These are phyloP conservation scores for Alethe castanea DNA, from an alignment of 2,113 vertebrate species.

Conservation along the genomic window DNA sequence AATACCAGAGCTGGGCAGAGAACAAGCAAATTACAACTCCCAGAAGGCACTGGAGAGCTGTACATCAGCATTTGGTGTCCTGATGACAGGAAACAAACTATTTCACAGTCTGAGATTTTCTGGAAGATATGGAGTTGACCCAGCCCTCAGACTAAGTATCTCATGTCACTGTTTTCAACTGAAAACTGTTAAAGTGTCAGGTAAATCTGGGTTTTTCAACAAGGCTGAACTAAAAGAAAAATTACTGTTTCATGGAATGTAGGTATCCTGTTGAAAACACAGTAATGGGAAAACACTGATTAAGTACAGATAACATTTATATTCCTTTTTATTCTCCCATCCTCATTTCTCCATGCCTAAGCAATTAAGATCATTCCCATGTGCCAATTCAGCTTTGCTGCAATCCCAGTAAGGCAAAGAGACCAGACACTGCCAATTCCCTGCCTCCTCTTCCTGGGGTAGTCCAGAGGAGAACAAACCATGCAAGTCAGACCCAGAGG, in stretches of 20 bases:
- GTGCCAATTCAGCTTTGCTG: not conserved
- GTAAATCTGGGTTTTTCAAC: conserved; percentile 43
- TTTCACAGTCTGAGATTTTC: conserved; percentile 55
- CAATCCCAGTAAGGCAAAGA: not conserved
- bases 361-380: not conserved
- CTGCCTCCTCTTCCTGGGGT: not conserved
- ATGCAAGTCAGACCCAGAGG: not conserved
- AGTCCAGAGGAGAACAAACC: not conserved
- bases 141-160: conserved; percentile 24
- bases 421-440: not conserved
- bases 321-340: not conserved
- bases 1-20: conserved; percentile 15
- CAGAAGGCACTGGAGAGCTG: not conserved
- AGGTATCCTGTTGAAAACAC: conserved; percentile 30
- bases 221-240: not conserved
- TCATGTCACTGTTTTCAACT: conserved; percentile 13
- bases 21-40: not conserved
- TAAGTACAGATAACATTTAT: conserved; percentile 1
- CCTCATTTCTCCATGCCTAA: not conserved
- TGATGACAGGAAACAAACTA: conserved; percentile 59
- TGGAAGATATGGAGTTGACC: conserved; percentile 25
- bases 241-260: not conserved
- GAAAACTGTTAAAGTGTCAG: conserved; percentile 26
- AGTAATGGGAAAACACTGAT: not conserved
- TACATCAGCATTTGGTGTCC: conserved; percentile 50